Evolutionary conservation across 1,140 invertebrate genomes (phyloP), one percentile per base, ranked within the genome.

Genomic region (Dreissena polymorpha): DNA sequence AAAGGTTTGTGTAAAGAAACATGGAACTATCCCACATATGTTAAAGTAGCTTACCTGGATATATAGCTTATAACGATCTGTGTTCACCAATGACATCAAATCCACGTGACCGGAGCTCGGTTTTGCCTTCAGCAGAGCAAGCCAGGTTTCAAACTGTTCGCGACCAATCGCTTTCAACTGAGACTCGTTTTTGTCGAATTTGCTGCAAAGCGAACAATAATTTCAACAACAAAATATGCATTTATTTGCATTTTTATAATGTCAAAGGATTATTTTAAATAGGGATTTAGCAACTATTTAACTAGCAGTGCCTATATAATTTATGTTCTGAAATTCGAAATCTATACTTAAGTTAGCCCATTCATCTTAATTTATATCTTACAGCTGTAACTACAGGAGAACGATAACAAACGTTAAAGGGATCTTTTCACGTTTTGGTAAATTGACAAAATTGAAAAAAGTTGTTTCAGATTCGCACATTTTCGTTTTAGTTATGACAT

Each of bases 61-160:
- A 25, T 78, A 78, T 16, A 69, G 14, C 53, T 78, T 53, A 69
- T 68, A 78, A 13, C 39, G 10, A 69, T 25, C 64, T 6, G 53
- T 53, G 8, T 39, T 1, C 49, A 78, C 57, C 50, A 55, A 57
- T 27, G 64, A 55, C 65, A 78, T 78, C 10, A 78, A 65, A 18
- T 53, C 76, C n/a, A 78, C n/a, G 3, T 78, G 76, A 29, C 63
- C 65, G 23, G 76, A 78, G 39, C 39, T 29, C 0, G 76, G 76
- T 69, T 23, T 50, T 12, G 76, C 76, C 55, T 50, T 13, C 6
- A 69, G 23, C 64, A 78, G 18, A 13, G 76, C 64, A 21, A 78
- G 29, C 65, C 76, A 78, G 10, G 76, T 78, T 18, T 78, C 25
- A 64, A 78, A 49, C 7, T 65, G 0, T 21, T 78, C 49, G 7